phyloP scores from a whole-genome alignment of 2,113 vertebrate species.

The Pluvianellus socialis region DNA sequence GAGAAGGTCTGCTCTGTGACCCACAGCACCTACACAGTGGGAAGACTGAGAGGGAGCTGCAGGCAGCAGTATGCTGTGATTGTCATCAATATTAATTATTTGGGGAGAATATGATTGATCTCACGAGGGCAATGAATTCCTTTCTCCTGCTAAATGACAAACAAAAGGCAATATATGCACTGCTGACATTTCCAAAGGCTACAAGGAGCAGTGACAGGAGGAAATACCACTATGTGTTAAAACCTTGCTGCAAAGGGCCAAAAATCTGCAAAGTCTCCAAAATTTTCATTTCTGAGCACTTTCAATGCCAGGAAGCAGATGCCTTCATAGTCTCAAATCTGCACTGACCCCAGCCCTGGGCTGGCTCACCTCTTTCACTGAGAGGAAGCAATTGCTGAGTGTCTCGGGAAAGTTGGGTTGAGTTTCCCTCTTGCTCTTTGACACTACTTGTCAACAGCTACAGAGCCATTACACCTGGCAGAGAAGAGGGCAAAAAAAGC shows the following conservation, averaged over 20 bases:
- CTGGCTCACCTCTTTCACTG: background rate
- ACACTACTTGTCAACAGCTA: background rate
- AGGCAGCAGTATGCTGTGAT: background rate
- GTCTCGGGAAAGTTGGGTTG: background rate
- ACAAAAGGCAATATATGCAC: conserved; percentile 18
- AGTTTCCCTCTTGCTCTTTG: background rate
- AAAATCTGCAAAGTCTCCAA: background rate
- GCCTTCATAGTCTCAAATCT: background rate
- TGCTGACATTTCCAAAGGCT: conserved; percentile 60
- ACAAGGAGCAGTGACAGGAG: background rate
- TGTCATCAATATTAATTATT: conserved; percentile 58
- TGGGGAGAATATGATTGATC: conserved; percentile 45
- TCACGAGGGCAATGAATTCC: conserved; percentile 31
- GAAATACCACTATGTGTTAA: background rate
- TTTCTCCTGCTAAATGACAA: conserved; percentile 37
- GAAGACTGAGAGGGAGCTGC: background rate
- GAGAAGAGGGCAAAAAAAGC: rapidly evolving
- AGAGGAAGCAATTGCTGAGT: background rate
- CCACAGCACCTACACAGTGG: background rate
- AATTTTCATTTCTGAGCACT: background rate
- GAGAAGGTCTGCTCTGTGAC: background rate
- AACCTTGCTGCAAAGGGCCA: background rate
- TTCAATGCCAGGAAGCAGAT: background rate
- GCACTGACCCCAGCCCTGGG: background rate
- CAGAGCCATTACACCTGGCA: background rate